Base-by-base conservation (phyloP, 2,113 vertebrate genomes). In the Gopherus evgoodei region DNA sequence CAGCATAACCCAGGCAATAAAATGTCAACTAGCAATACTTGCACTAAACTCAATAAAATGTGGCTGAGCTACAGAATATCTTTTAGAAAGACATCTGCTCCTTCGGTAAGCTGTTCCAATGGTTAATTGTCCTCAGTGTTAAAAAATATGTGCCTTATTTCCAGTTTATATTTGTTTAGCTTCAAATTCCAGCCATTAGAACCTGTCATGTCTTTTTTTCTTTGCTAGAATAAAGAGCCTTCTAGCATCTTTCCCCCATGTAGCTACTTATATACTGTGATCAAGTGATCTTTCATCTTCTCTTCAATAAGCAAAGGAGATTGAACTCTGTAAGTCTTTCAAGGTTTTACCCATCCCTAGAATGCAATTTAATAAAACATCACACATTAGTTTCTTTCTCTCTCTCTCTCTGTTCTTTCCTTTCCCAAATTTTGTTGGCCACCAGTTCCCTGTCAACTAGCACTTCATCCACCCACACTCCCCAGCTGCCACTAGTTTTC, bases 401-500 rank as follows among this genome's bases (percentile, higher is more conserved):
- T 72, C 49, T 24, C 44, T 49, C 47, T 49, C 1, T 72, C 27
- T 85, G 94, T 95, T 87, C 62, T 35, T 69, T 6, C 90, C 56
- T 94, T 90, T 90, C 50, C 31, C 81, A 72, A 78, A 49, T 47
- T 65, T 31, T 90, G 83, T 93, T 97, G 65, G 44, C 88, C 90
- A 96, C 83, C 2, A 59, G 12, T 96, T 90, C 62, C 75, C 91
- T 95, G 84, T 93, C 88, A 95, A 76, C 84, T 93, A 56, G 42
- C 91, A 29, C 49, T 87, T 93, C 93, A 90, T 78, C 49, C 83
- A 59, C 94, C 95, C 65, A 96, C 86, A 83, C 38, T 86, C 79
- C 57, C 84, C 96, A 93, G 92, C 83, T 96, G 95, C 86, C 54
- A 78, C 83, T 88, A 14, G 53, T 47, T 90, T 44, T 95, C 35